Evolutionary conservation across 2,797 vertebrate species (phyloP).

Genomic region (Muscicapa comitata): DNA sequence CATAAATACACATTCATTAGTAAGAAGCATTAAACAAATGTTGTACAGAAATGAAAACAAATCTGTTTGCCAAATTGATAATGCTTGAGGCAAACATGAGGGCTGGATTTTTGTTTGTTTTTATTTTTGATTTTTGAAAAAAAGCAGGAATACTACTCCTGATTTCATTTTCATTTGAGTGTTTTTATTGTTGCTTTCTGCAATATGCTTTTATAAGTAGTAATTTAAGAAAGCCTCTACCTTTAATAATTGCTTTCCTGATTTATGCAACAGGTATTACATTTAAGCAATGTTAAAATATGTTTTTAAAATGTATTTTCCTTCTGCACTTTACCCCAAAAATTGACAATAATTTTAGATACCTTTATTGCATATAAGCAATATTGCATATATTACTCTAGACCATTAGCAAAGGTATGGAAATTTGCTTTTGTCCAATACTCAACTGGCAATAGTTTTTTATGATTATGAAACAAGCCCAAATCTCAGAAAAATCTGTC

Average conservation of each 20-base stretch:
- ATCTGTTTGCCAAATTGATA: slow-evolving; percentile 45
- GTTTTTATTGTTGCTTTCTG: slow-evolving; percentile 5
- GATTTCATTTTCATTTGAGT: slow-evolving; percentile 10
- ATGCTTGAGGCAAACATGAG: slow-evolving; percentile 7
- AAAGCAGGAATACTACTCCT: neutral
- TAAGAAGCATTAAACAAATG: slow-evolving; percentile 20
- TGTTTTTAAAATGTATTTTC: neutral
- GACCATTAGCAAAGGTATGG: neutral
- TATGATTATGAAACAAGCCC: neutral
- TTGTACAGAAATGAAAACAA: slow-evolving; percentile 34
- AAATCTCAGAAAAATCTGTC: slow-evolving; percentile 1
- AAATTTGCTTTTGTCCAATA: neutral
- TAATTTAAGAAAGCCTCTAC: neutral
- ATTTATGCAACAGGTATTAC: neutral
- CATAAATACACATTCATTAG: slow-evolving; percentile 45
- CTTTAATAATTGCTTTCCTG: neutral
- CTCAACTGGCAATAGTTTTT: neutral
- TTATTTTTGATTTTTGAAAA: neutral
- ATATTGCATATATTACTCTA: neutral
- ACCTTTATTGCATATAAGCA: neutral
- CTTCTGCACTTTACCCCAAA: neutral
- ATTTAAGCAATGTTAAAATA: neutral
- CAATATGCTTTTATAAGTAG: neutral
- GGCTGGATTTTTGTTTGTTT: neutral
- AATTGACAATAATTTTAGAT: neutral